Base-by-base conservation (phyloP, 2,113 vertebrate species). In the Sisor rabdophorus region DNA sequence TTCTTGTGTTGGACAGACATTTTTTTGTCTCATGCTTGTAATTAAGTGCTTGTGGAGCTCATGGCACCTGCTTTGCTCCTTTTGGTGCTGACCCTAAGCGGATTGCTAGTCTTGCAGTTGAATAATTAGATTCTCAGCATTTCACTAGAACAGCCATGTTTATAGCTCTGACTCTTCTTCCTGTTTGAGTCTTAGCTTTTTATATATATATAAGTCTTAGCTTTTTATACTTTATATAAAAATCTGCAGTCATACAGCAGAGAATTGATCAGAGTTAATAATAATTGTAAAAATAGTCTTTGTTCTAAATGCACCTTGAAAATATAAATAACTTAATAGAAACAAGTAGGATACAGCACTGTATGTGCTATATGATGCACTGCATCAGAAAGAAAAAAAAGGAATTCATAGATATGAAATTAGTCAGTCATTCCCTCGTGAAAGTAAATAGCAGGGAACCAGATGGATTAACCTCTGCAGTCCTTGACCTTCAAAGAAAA, bases 51-150 rank as follows among this genome's bases (percentile, higher is more conserved):
- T 5, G 36, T 63, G 71, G 32, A 24, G 44, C 72, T 54, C 13
- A 28, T 70, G 76, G 72, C 80, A 79, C 40, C 48, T 67, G 72
- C 67, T 19, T 50, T 40, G 44, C 53, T 47, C 70, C 20, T 16
- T 47, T 72, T 75, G 72, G 77, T 67, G 53, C 28, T 10, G 65
- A n/a, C 32, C 59, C 53, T 76, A 73, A 72, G 78, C 54, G 72
- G 53, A 47, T 79, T 79, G 78, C 70, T 80, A 75, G 73, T 74
- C 80, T 79, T 77, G 72, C 75, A 77, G 75, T 74, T 78, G 79
- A 67, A 71, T 85, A 81, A 81, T 79, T 81, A 79, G 69, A 84
- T 80, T 59, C 80, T 79, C 71, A 78, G 75, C 53, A 16, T 75
- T 70, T 50, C 26, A 54, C 69, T 79, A 73, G 76, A 78, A 71